phyloP scores from a whole-genome alignment of 1,140 invertebrate species.

The Drosophila pandora region DNA sequence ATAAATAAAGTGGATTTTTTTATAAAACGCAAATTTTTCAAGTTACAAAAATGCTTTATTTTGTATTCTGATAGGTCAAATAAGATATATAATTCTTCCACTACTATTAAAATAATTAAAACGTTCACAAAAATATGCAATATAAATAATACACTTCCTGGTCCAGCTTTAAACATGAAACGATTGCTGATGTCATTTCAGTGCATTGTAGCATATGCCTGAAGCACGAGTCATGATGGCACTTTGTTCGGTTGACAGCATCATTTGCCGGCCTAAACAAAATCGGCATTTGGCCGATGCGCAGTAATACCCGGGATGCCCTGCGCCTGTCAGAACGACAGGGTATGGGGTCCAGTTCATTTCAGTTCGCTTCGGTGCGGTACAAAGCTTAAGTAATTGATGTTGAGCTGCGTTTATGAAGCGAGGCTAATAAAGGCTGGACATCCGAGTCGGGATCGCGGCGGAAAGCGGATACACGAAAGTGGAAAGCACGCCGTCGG shows the following conservation, averaged over 20 bases:
- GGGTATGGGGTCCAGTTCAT: background rate
- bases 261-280: conserved; percentile 35
- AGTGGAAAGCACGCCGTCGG: conserved; percentile 26
- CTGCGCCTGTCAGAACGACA: conserved; percentile 16
- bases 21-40: too few relatives aligned
- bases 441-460: conserved; percentile 13
- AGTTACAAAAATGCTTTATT: background rate
- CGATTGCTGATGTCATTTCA: conserved; percentile 31
- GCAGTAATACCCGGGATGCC: background rate
- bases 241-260: conserved; percentile 43
- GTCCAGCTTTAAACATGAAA: conserved; percentile 22
- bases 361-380: conserved; percentile 14
- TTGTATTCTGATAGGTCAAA: background rate
- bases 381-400: conserved; percentile 70
- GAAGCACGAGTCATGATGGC: conserved; percentile 46
- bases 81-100: too few relatives aligned
- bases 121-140: too few relatives aligned
- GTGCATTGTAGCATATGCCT: conserved; percentile 35
- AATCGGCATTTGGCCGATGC: conserved; percentile 32
- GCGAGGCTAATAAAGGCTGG: conserved; percentile 62
- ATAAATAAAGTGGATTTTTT: too few relatives aligned
- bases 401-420: conserved; percentile 60
- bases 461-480: conserved; percentile 7
- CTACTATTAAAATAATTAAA: too few relatives aligned
- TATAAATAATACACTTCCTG: conserved; percentile 12